Base-by-base conservation (phyloP, 2,888 invertebrate genomes). In the Diarsia dahlii region DNA sequence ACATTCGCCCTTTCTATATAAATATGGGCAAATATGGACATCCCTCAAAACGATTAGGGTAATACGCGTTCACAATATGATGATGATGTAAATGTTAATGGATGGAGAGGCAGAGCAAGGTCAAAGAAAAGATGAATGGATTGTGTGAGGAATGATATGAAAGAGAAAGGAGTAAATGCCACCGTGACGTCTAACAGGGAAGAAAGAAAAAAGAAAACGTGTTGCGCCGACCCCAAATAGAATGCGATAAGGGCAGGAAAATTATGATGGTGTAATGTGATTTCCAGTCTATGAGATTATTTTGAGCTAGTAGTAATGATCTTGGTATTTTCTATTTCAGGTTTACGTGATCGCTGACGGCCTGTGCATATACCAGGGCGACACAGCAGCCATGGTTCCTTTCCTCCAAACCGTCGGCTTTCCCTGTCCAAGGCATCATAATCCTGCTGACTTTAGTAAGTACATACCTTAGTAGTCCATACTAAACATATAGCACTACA, bases 381-480 rank as follows among this genome's bases (percentile, higher is more conserved):
- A 97, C 28, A 97, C 97, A 0, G 89, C 93, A 1, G 97, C 97
- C 0, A 96, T 98, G 89, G 97, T 98, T 12, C 97, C 97, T 4
- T 97, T 97, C 85, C 88, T 98, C 71, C 93, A 96, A 3, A 94
- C 96, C 76, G 94, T 97, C 0, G 97, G 97, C 18, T 89, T 97
- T 20, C 95, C 96, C 18, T 98, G 98, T 81, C 98, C 98, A 0
- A 95, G 95, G 67, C 97, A 97, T 89, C 97, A 98, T 88, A 98
- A 97, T 85, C 98, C 98, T n/a, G 97, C 97, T 71, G 98, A 98
- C 94, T 98, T 97, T 86, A 97, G 98, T 98, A 93, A 97, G 97
- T 95, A 34, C 18, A 28, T 28, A 28, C 18, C 34, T 34, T 10
- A 0, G 60, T 10, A 1, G 60, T 18, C 28, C 18, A 34, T 60